Conservation (phyloP, 2,797 vertebrate species). For the Tiaroga cobitis region DNA sequence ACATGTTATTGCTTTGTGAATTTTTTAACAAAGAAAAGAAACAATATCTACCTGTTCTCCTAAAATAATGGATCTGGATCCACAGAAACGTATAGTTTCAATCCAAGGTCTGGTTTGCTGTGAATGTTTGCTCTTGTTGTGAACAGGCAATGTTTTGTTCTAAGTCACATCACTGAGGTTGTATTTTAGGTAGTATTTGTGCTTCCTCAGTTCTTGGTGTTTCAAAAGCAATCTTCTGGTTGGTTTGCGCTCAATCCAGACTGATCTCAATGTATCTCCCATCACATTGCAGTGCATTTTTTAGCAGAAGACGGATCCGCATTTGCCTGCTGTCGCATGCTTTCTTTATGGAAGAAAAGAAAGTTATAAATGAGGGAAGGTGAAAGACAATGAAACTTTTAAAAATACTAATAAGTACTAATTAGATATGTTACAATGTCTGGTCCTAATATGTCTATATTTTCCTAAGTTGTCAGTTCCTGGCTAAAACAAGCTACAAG, state of each 20-base stretch:
- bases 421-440: background rate
- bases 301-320: constrained; percentile 76
- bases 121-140: background rate
- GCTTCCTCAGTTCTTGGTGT: background rate
- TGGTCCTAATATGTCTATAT: background rate
- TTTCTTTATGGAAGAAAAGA: constrained; percentile 78
- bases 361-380: background rate
- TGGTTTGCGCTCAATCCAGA: background rate
- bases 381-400: background rate
- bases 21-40: background rate
- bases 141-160: background rate
- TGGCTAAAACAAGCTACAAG: background rate
- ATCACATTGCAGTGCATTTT: constrained; percentile 84
- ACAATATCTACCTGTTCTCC: background rate
- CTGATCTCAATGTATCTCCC: background rate
- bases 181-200: background rate
- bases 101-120: background rate
- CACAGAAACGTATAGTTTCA: background rate
- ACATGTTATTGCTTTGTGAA: background rate
- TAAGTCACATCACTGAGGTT: background rate
- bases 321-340: constrained; percentile 85
- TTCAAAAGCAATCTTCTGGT: background rate
- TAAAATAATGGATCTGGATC: background rate
- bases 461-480: background rate
- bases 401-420: background rate